Evolutionary conservation across 2,113 vertebrate species (phyloP).

Genomic region (Salvelinus namaycush): DNA sequence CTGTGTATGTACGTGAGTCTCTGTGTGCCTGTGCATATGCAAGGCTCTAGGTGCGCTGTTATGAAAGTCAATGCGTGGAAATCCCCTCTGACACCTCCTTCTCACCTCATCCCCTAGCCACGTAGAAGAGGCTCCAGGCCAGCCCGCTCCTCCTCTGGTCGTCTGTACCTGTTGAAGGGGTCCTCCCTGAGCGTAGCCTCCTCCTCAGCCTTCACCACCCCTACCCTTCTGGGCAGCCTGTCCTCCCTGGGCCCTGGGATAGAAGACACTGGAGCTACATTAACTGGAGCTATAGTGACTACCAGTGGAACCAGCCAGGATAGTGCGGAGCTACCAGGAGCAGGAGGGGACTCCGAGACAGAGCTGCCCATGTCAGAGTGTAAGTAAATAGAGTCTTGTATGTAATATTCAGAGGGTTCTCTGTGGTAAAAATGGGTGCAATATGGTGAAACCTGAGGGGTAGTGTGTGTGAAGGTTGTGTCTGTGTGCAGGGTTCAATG

Average conservation of each 20-base stretch:
- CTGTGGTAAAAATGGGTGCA: too few species aligned
- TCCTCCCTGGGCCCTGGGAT: constrained; percentile 49
- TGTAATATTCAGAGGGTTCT: too few species aligned
- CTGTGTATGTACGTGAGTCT: background rate
- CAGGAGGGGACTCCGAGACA: constrained; percentile 35
- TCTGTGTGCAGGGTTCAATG: too few species aligned
- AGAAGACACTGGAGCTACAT: constrained; percentile 53
- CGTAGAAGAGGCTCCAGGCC: constrained; percentile 48
- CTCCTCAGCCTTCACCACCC: constrained; percentile 49
- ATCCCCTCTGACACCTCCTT: background rate
- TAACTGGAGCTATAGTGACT: constrained; percentile 31
- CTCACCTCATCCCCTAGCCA: constrained; percentile 30
- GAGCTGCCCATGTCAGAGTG: constrained; percentile 56
- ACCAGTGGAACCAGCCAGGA: constrained; percentile 37
- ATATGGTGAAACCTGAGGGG: background rate
- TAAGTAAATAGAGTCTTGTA: constrained; percentile 53
- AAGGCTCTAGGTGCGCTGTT: background rate
- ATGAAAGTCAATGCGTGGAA: background rate
- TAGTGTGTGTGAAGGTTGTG: background rate
- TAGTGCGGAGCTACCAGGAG: constrained; percentile 31
- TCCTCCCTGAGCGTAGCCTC: constrained; percentile 53
- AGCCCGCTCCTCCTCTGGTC: constrained; percentile 9
- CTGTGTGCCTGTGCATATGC: background rate
- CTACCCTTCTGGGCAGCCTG: constrained; percentile 59
- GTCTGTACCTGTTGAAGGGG: constrained; percentile 31